These are phyloP conservation scores for Cephus rjabovi DNA, from an alignment of 2,888 invertebrate species.

Conservation along the genomic window DNA sequence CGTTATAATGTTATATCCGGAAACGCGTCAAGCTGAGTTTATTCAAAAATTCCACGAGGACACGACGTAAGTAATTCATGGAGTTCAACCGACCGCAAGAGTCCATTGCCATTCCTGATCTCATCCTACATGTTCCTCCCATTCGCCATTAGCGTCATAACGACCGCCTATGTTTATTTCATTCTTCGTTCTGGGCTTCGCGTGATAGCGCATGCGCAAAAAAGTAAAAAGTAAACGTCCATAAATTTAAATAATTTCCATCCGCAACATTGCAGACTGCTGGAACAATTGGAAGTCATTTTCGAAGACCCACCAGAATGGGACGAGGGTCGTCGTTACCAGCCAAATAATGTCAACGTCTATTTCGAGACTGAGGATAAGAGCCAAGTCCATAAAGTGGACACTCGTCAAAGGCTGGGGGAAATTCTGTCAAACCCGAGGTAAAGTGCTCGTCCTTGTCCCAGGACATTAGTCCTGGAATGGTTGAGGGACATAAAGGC, in stretches of 20 bases:
- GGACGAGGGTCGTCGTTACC: constrained; percentile 78
- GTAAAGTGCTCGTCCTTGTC: neutral
- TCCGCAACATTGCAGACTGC: constrained; percentile 67
- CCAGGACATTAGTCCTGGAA: neutral
- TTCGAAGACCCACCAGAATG: constrained; percentile 79
- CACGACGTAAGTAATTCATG: constrained; percentile 67
- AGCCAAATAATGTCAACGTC: constrained; percentile 71
- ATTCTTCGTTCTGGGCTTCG: neutral
- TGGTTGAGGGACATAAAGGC: neutral
- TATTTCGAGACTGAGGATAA: constrained; percentile 80
- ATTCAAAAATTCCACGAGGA: constrained; percentile 85
- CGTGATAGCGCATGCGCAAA: neutral
- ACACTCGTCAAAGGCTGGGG: constrained; percentile 70
- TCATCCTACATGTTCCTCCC: neutral
- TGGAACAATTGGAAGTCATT: constrained; percentile 74
- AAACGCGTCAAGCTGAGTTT: constrained; percentile 88
- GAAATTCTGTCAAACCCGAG: constrained; percentile 68
- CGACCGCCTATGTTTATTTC: neutral
- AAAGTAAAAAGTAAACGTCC: neutral
- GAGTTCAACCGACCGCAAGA: neutral
- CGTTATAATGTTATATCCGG: constrained; percentile 89
- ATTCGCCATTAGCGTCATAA: neutral
- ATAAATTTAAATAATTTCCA: neutral
- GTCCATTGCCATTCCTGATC: neutral
- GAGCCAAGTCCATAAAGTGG: constrained; percentile 71